Evolutionary conservation across 2,113 vertebrate species (phyloP).

Genomic region (Vulpes lagopus): DNA sequence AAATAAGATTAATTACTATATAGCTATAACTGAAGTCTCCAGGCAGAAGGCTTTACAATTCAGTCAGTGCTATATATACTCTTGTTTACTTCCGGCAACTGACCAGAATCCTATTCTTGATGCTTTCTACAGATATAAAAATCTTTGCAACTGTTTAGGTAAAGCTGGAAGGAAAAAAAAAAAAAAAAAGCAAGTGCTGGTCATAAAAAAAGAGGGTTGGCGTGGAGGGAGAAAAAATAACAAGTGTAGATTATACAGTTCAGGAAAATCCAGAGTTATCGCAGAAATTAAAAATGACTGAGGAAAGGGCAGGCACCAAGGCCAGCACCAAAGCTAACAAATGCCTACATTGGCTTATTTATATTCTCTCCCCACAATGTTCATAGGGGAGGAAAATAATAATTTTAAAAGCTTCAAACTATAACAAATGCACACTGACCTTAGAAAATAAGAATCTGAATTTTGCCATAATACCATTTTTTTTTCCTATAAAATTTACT

Average conservation of each 20-base stretch:
- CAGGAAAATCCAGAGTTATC: conserved; percentile 80
- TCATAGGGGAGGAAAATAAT: conserved; percentile 54
- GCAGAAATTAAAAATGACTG: conserved; percentile 82
- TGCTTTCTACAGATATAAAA: conserved; percentile 86
- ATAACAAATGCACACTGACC: conserved; percentile 88
- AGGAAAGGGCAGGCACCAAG: conserved; percentile 79
- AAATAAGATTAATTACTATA: conserved; percentile 59
- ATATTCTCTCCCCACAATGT: conserved; percentile 78
- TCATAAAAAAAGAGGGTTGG: not conserved
- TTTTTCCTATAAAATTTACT: conserved; percentile 85
- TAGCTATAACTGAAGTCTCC: not conserved
- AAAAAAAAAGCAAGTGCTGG: not conserved
- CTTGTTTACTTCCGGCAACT: conserved; percentile 55
- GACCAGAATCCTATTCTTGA: conserved; percentile 70
- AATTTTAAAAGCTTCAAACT: conserved; percentile 86
- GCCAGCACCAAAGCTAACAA: conserved; percentile 78
- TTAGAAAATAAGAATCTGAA: conserved; percentile 87
- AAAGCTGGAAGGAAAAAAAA: not conserved
- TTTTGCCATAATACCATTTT: conserved; percentile 84
- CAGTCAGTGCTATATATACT: conserved; percentile 58
- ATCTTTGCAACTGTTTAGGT: conserved; percentile 82
- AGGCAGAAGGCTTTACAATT: conserved; percentile 59
- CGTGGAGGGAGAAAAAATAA: not conserved
- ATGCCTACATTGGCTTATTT: conserved; percentile 78
- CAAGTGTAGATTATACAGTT: conserved; percentile 76